Conservation (phyloP, 37 sponge, comb jelly and placozoan species). For the Hexactinellida sp. region DNA sequence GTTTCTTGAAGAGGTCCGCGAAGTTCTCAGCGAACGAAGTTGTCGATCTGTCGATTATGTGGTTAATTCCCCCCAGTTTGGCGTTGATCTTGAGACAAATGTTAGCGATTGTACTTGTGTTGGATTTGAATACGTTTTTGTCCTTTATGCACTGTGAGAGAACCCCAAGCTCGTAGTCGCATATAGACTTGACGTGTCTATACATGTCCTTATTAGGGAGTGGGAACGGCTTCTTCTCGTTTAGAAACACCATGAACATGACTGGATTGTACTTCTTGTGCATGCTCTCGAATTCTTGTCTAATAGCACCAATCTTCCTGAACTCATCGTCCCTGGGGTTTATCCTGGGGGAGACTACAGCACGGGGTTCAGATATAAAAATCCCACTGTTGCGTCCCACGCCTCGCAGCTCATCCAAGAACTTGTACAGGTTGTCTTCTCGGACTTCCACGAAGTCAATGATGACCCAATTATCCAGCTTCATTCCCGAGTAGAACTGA, state of each 20-base stretch:
- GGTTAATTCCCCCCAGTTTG: constrained; percentile 57
- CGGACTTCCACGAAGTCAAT: constrained; percentile 9
- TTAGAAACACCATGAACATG: background rate
- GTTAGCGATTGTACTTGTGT: constrained; percentile 39
- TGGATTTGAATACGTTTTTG: constrained; percentile 38
- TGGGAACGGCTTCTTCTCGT: background rate
- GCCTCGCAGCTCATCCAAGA: background rate
- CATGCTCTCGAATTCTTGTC: background rate
- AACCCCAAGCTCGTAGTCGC: constrained; percentile 34
- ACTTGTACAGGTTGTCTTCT: background rate
- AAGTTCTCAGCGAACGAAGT: background rate
- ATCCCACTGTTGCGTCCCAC: constrained; percentile 5
- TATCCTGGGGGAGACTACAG: background rate
- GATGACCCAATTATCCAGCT: constrained; percentile 36
- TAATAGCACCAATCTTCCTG: background rate
- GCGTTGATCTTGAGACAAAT: constrained; percentile 59
- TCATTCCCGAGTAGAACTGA: constrained; percentile 28
- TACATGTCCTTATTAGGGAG: constrained; percentile 17
- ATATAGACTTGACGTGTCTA: constrained; percentile 35
- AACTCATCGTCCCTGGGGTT: background rate
- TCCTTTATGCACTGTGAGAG: constrained; percentile 57
- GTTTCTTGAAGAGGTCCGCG: constrained; percentile 16
- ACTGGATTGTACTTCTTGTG: background rate
- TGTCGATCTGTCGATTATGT: constrained; percentile 13
- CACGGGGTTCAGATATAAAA: background rate